phyloP scores from a whole-genome alignment of 2,888 invertebrate species.

The Cataglyphis livida region DNA sequence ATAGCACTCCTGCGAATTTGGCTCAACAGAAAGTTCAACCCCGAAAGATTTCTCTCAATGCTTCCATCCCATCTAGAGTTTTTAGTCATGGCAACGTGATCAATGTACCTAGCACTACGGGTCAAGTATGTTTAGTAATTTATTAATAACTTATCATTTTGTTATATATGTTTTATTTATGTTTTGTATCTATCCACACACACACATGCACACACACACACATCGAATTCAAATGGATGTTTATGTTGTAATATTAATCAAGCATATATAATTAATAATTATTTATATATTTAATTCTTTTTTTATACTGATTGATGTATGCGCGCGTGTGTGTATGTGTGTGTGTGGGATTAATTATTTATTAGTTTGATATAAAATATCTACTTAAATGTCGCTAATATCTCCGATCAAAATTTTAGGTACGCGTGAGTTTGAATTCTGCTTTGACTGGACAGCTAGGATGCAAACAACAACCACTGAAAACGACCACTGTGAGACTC shows the following conservation, averaged over 20 bases:
- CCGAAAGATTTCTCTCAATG: constrained; percentile 83
- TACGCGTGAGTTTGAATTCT: constrained; percentile 83
- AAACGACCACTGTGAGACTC: constrained; percentile 86
- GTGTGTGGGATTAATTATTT: constrained; percentile 8
- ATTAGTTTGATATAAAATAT: not conserved
- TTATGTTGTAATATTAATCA: not conserved
- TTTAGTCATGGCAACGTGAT: constrained; percentile 84
- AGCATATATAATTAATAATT: not conserved
- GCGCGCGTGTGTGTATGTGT: no score
- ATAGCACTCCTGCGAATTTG: constrained; percentile 91
- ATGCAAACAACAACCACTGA: constrained; percentile 85
- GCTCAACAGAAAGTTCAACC: constrained; percentile 83
- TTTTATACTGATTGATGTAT: not conserved
- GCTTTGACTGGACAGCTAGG: constrained; percentile 82
- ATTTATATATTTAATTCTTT: not conserved
- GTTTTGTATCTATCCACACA: not conserved
- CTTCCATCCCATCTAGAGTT: constrained; percentile 82
- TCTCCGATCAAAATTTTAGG: constrained; percentile 68
- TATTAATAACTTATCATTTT: constrained; percentile 4
- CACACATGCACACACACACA: no score
- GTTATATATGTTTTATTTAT: not conserved
- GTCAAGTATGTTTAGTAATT: constrained; percentile 77
- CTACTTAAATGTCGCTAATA: constrained; percentile 4
- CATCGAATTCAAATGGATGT: not conserved
- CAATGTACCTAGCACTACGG: constrained; percentile 83